phyloP scores from a whole-genome alignment of 2,888 invertebrate genomes.

The Spatulosminthurus flaviceps region DNA sequence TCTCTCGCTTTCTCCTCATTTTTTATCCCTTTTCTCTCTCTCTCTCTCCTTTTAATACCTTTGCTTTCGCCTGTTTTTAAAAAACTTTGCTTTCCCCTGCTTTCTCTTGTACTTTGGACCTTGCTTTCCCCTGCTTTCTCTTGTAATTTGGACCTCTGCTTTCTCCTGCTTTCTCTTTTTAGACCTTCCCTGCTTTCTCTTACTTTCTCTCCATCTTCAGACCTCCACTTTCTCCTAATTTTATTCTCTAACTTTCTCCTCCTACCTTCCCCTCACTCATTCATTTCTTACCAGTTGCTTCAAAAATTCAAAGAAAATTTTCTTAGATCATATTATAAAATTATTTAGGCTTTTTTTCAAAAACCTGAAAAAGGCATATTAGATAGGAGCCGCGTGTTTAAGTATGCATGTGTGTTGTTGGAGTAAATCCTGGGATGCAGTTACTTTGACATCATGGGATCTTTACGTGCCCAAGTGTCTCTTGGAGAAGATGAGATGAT shows the following conservation, averaged over 20 bases:
- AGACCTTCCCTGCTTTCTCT: background rate
- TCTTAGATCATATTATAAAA: too few species aligned
- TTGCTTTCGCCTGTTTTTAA: too few species aligned
- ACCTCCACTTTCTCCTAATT: background rate
- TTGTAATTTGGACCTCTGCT: too few species aligned
- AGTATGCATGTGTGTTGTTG: too few species aligned
- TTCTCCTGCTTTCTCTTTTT: background rate
- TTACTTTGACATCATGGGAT: background rate
- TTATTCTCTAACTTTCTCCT: background rate
- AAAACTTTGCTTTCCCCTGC: background rate
- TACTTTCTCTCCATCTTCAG: background rate
- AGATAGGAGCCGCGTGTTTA: too few species aligned
- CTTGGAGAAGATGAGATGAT: background rate
- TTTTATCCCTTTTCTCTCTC: background rate
- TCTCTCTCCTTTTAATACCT: background rate
- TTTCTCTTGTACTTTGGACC: background rate
- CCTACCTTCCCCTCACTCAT: background rate
- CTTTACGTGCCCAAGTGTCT: background rate
- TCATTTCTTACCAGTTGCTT: too few species aligned
- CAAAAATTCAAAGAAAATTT: too few species aligned
- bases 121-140: background rate
- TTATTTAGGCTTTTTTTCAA: too few species aligned
- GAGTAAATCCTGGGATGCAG: too few species aligned
- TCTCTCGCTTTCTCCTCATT: background rate
- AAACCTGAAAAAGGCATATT: too few species aligned